phyloP scores from a whole-genome alignment of 1,140 invertebrate species.

The Sogatella furcifera region DNA sequence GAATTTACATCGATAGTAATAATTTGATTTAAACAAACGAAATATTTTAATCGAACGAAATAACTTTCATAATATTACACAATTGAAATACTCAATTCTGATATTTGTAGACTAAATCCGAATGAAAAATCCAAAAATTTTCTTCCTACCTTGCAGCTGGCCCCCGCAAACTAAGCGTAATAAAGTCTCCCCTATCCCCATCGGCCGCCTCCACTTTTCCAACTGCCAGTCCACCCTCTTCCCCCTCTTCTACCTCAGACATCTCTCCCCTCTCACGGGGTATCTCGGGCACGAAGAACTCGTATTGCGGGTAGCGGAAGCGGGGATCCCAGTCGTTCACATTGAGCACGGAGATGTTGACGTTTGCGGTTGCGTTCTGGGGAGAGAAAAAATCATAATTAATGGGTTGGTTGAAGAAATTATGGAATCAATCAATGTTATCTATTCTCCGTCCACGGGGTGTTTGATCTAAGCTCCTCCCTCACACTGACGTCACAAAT shows the following conservation, averaged over 20 bases:
- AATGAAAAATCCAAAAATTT: background rate
- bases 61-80: too few relatives aligned
- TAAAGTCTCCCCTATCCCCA: conserved; percentile 62
- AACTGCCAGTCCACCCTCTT: conserved; percentile 50
- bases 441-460: too few relatives aligned
- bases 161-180: conserved; percentile 57
- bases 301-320: conserved; percentile 76
- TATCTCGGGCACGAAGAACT: conserved; percentile 54
- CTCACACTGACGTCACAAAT: too few relatives aligned
- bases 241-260: conserved; percentile 39
- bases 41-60: too few relatives aligned
- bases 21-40: too few relatives aligned
- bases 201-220: conserved; percentile 55
- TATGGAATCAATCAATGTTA: too few relatives aligned
- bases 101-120: too few relatives aligned
- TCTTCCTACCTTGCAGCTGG: conserved; percentile 49
- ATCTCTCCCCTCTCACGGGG: conserved; percentile 29
- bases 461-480: too few relatives aligned
- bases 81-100: too few relatives aligned
- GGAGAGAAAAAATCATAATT: conserved; percentile 27
- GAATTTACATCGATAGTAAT: too few relatives aligned
- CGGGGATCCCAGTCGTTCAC: conserved; percentile 89
- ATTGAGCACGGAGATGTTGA: conserved; percentile 73
- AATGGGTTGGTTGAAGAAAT: background rate
- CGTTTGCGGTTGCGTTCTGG: conserved; percentile 62